Base-by-base conservation (phyloP, 2,888 invertebrate genomes). In the Parnassius smintheus region DNA sequence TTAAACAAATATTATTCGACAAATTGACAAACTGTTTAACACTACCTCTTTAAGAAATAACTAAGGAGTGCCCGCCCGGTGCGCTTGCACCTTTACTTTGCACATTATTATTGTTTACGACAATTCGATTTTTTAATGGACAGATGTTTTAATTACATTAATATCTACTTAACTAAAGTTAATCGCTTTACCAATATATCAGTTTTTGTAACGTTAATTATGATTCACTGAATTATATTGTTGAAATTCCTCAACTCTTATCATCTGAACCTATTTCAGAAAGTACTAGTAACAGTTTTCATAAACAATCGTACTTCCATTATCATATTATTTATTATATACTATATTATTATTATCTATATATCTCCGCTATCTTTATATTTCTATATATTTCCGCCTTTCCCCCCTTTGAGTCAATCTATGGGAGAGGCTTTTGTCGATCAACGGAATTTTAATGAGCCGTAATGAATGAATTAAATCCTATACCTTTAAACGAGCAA, bases 51-150 rank as follows among this genome's bases (percentile, higher is more conserved):
- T 71, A 72, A 71, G 67, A 65, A 70, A 68, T 68, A 78, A 76
- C 72, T 73, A 70, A 68, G 66, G 62, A 67, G 59, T 50, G 66
- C 65, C 62, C 64, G 74, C 74, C 75, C 69, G 73, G 72, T 73
- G 73, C 60, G 68, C 60, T 68, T 68, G 69, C 81, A 81, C 81
- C 81, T 80, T 81, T 75, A 63, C 64, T 56, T 35, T 35, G 45
- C 41, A 42, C 49, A 10, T 45, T 59, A 55, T 44, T 62, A 18
- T 13, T 49, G 49, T 58, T 54, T 57, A 22, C 50, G 45, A 9
- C n/a, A 11, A 18, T 18, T 44, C 12, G 12, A 22, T 51, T 58
- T 51, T 50, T 58, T 58, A 51, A 52, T 7, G n/a, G 52, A 53
- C 57, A 62, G 52, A 52, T 62, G 61, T 18, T 52, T 46, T n/a